phyloP scores from a whole-genome alignment of 2,888 invertebrate genomes.

The Bombylius major region DNA sequence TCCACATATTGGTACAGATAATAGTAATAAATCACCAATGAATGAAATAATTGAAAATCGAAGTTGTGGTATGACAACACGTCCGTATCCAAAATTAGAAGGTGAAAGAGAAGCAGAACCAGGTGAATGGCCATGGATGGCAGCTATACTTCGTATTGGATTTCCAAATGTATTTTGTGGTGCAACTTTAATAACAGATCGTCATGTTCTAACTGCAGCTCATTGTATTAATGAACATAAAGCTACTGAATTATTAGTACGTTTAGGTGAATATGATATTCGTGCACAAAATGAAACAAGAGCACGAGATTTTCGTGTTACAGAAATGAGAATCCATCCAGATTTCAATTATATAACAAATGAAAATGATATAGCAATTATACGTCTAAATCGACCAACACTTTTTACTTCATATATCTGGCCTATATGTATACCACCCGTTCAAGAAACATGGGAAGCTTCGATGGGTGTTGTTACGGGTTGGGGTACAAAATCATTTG shows the following conservation, averaged over 20 bases:
- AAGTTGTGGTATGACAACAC: constrained; percentile 35
- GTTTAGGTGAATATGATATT: constrained; percentile 75
- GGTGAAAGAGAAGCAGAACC: constrained; percentile 52
- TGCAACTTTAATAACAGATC: constrained; percentile 65
- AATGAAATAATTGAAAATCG: constrained; percentile 20
- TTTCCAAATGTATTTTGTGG: constrained; percentile 55
- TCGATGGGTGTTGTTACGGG: constrained; percentile 57
- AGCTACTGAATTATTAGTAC: constrained; percentile 49
- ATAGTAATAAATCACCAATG: constrained; percentile 24
- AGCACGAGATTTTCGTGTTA: constrained; percentile 54
- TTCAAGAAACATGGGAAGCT: constrained; percentile 45
- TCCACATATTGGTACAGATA: constrained; percentile 30
- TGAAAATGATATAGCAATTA: constrained; percentile 64
- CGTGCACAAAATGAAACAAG: constrained; percentile 51
- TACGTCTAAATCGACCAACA: constrained; percentile 52
- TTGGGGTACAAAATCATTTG: constrained; percentile 65
- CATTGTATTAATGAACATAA: constrained; percentile 41
- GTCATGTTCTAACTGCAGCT: constrained; percentile 52
- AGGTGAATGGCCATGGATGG: constrained; percentile 77
- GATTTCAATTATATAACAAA: constrained; percentile 55
- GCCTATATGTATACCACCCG: constrained; percentile 71
- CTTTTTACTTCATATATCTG: constrained; percentile 67
- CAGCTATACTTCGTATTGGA: constrained; percentile 52
- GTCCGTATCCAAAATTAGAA: constrained; percentile 40
- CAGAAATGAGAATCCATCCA: constrained; percentile 51